Base-by-base conservation (phyloP, 1,140 invertebrate species). In the Zophobas morio region DNA sequence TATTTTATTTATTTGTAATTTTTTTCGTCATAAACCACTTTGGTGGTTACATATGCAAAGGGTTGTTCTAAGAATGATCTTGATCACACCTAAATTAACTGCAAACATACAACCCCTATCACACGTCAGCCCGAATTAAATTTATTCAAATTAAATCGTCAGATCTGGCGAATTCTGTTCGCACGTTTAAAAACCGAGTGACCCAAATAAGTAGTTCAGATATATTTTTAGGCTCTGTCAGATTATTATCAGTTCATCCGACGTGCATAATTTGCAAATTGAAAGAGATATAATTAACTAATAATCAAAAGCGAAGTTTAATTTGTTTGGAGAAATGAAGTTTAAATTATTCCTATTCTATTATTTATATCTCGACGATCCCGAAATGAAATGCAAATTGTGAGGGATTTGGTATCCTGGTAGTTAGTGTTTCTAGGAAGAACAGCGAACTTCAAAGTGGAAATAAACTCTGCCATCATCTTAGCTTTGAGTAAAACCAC, bases 271-370 rank as follows among this genome's bases (percentile, higher is more conserved):
- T 20, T 20, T 20, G 20, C 20, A 20, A 20, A 20, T 20, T 20
- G 20, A 20, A 20, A 51, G 49, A 8, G 6, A 20, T 6, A 51
- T 51, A 2, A 20, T 51, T 51, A 20, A 51, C 2, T 51, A 51
- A 51, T 2, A 51, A n/a, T 36, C 37, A 36, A 60, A 3, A 37
- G 35, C 56, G 8, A 46, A 46, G 8, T 46, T 39, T 37, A 36
- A 60, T 20, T 60, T n/a, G 1, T 60, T 36, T 60, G 20, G 56
- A 36, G 56, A 36, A 35, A 60, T 60, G 35, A 60, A 37, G 56
- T 39, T 60, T 35, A 60, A 60, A 60, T 60, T 60, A 60, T 60
- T 60, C 56, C 56, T 60, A n/a, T 60, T 60, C 56, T 60, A 60
- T 60, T 60, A 60, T 60, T 60, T 60, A 60, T 60, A 60, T 60